Base-by-base conservation (phyloP, 1,140 invertebrate species). In the Laodelphax striatellus region DNA sequence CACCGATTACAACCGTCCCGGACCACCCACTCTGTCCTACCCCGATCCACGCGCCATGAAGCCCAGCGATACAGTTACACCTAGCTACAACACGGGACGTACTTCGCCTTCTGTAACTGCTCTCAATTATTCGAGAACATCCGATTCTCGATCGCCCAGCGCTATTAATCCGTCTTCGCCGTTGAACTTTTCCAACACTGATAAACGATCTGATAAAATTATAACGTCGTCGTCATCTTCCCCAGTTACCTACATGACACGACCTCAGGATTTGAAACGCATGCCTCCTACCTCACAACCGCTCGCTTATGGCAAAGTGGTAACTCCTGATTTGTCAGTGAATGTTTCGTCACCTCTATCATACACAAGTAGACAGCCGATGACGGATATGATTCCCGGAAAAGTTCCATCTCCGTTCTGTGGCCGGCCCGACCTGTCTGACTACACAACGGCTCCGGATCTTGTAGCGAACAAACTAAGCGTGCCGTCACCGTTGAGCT, bases 341-440 rank as follows among this genome's bases (percentile, higher is more conserved):
- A 66, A 55, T 56, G 57, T 38, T 19, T 59, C 57, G 28, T 60
- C 62, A 8, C 46, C 59, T 10, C 41, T 65, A 42, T 52, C 62
- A 8, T 66, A 61, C 55, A 22, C 59, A 13, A 52, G 42, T 8
- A 61, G 38, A 46, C 57, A 58, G 14, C 19, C 42, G 16, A 60
- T 62, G 19, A 52, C 43, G 50, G 64, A 65, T 28, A 57, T 62
- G 41, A 41, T 66, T 38, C 63, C 61, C 13, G 19, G 56, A 0
- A 66, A 64, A 61, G 61, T 66, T 9, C 62, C 52, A 57, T 57
- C 60, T 34, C 56, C 63, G 16, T 66, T 55, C 46, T 64, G 60
- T 50, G 60, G 65, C 24, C 8, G 50, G 10, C 53, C 62, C 14
- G 63, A 66, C 13, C 17, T 66, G 17, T 42, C 59, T 54, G 61